Evolutionary conservation across 2,888 invertebrate genomes (phyloP).

Genomic region (Tineola bisselliella): DNA sequence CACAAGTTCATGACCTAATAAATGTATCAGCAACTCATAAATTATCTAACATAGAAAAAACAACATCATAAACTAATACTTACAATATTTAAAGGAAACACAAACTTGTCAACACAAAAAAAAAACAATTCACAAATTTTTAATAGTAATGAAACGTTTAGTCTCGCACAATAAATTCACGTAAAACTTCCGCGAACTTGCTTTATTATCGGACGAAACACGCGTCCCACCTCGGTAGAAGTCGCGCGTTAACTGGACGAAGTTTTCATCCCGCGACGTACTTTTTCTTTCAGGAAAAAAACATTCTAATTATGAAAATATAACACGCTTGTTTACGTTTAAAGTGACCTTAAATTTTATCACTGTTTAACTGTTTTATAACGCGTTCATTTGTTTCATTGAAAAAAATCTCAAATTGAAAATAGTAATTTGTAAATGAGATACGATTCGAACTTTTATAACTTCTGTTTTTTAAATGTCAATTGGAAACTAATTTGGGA

Average conservation of each 20-base stretch:
- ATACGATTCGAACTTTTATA: too few relatives aligned
- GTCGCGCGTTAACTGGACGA: conserved; percentile 39
- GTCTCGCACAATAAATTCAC: conserved; percentile 38
- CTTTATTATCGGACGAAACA: conserved; percentile 18
- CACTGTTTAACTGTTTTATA: too few relatives aligned
- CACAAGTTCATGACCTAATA: too few relatives aligned
- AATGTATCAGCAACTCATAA: not conserved
- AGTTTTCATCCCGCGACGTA: conserved; percentile 21
- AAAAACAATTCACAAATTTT: not conserved
- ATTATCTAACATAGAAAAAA: not conserved
- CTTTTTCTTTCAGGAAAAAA: conserved; percentile 35
- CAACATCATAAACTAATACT: not conserved
- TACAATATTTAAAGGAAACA: not conserved
- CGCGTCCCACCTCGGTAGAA: conserved; percentile 32
- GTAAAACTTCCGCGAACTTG: conserved; percentile 34
- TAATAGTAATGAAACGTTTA: not conserved
- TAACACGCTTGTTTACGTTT: conserved; percentile 25
- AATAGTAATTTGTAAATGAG: too few relatives aligned
- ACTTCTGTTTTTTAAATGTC: too few relatives aligned
- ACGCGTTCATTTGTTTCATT: too few relatives aligned
- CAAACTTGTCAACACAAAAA: not conserved
- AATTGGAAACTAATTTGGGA: too few relatives aligned
- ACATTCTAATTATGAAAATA: conserved; percentile 26
- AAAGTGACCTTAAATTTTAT: too few relatives aligned
- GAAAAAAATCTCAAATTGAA: too few relatives aligned